Percentiles rank a stretch among this genome's conserved stretches.
These are phyloP conservation scores for Anguilla obscura DNA, from an alignment of 2,797 vertebrate genomes.

Conservation along the genomic window DNA sequence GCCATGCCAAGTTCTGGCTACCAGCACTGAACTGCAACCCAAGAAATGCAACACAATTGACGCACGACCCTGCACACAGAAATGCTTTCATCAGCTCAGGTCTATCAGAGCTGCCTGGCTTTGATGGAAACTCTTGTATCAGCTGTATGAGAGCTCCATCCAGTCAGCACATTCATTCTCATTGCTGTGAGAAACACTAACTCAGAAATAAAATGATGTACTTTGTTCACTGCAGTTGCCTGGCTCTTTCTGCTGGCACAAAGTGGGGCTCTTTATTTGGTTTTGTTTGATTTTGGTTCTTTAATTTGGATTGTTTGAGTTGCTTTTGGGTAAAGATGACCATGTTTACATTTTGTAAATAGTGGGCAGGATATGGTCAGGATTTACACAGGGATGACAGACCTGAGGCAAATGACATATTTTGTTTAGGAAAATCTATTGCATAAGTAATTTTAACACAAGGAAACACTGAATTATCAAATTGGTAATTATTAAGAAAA, in stretches of 20 bases:
- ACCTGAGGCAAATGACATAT: background rate
- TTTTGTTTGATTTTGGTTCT: background rate
- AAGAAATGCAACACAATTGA: background rate
- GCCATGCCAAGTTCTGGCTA: background rate
- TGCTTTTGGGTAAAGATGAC: background rate
- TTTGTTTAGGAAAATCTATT: background rate
- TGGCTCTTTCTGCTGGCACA: background rate
- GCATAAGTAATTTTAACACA: background rate
- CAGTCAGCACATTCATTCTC: background rate
- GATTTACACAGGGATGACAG: background rate
- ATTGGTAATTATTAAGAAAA: background rate
- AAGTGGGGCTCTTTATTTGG: background rate
- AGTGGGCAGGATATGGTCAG: background rate
- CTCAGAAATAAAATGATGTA: background rate
- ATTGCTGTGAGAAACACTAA: background rate
- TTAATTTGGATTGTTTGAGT: slow-evolving; percentile 7
- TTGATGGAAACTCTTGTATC: background rate
- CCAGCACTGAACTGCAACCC: background rate
- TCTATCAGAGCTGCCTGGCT: background rate
- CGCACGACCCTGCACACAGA: background rate
- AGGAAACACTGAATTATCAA: background rate
- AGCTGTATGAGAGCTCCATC: background rate
- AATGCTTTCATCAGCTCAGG: background rate
- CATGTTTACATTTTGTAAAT: slow-evolving; percentile 6
- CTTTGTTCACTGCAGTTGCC: background rate